Conservation (phyloP, 2,113 vertebrate genomes). For the Pedionomus torquatus region DNA sequence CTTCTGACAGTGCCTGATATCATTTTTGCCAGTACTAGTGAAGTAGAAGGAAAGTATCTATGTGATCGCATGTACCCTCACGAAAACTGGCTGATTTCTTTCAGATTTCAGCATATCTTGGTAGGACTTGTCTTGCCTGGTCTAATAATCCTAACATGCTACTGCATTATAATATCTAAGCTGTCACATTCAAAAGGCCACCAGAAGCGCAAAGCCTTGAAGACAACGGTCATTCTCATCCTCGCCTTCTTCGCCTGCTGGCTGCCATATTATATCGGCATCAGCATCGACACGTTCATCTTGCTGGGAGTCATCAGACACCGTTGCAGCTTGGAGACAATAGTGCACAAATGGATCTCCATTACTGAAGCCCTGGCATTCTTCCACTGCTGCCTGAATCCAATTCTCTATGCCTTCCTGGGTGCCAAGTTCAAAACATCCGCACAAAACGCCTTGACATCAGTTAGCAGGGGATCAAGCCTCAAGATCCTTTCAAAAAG, state of each 20-base stretch:
- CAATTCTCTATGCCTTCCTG: constrained; percentile 96
- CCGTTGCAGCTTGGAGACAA: constrained; percentile 81
- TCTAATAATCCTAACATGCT: constrained; percentile 92
- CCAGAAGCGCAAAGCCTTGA: constrained; percentile 94
- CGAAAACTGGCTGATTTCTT: constrained; percentile 81
- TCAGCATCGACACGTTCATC: constrained; percentile 89
- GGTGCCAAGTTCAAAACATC: constrained; percentile 96
- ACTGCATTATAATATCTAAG: constrained; percentile 94
- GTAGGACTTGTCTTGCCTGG: constrained; percentile 93
- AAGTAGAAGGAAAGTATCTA: constrained; percentile 57
- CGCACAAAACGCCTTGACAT: constrained; percentile 87
- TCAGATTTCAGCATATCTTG: constrained; percentile 92
- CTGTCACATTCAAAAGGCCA: constrained; percentile 90
- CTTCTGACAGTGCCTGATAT: constrained; percentile 91
- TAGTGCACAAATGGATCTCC: constrained; percentile 88
- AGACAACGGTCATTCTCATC: constrained; percentile 95
- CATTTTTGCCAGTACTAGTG: constrained; percentile 81
- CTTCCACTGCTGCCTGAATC: constrained; percentile 98
- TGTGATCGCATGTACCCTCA: constrained; percentile 90
- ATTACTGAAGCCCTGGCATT: constrained; percentile 92
- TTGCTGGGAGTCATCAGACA: constrained; percentile 78
- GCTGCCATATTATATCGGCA: constrained; percentile 91
- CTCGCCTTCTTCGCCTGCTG: constrained; percentile 94
- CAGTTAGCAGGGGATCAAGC: constrained; percentile 88
- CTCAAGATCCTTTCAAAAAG: constrained; percentile 93